phyloP scores from a whole-genome alignment of 2,888 invertebrate genomes.

The Cyclophora punctaria region DNA sequence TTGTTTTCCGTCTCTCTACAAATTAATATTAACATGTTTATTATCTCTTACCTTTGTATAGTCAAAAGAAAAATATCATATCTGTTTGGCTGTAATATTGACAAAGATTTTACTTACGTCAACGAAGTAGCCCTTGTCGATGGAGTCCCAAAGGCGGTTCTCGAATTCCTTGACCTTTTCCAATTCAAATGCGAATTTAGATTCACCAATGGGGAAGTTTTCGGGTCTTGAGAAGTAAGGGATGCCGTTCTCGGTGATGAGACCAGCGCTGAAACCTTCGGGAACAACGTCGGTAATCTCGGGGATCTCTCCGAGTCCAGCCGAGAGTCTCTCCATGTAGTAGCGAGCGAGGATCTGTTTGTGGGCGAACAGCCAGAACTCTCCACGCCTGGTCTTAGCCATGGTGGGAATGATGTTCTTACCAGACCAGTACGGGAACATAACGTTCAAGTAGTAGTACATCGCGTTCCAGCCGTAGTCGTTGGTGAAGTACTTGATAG shows the following conservation, averaged over 20 bases:
- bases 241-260: conserved; percentile 78
- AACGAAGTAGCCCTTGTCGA: conserved; percentile 72
- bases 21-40: neutral
- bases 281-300: conserved; percentile 66
- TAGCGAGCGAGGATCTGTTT: conserved; percentile 82
- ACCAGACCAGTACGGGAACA: conserved; percentile 79
- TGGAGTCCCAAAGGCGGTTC: conserved; percentile 74
- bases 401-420: conserved; percentile 68
- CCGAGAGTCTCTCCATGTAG: conserved; percentile 83
- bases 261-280: conserved; percentile 78
- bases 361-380: conserved; percentile 40
- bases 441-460: conserved; percentile 77
- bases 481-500: conserved; percentile 81
- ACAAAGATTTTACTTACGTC: conserved; percentile 35
- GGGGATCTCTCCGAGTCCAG: conserved; percentile 79
- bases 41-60: no score
- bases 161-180: conserved; percentile 66
- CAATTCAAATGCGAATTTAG: conserved; percentile 53
- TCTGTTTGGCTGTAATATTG: no score
- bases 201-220: conserved; percentile 65
- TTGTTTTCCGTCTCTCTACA: conserved; percentile 62
- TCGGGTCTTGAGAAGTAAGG: conserved; percentile 78
- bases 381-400: conserved; percentile 14
- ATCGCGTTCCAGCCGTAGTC: conserved; percentile 80
- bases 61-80: neutral